Percentiles rank a stretch among this genome's conserved stretches.
phyloP scores from a whole-genome alignment of 2,113 vertebrate species.

The Nansenia antarctica region DNA sequence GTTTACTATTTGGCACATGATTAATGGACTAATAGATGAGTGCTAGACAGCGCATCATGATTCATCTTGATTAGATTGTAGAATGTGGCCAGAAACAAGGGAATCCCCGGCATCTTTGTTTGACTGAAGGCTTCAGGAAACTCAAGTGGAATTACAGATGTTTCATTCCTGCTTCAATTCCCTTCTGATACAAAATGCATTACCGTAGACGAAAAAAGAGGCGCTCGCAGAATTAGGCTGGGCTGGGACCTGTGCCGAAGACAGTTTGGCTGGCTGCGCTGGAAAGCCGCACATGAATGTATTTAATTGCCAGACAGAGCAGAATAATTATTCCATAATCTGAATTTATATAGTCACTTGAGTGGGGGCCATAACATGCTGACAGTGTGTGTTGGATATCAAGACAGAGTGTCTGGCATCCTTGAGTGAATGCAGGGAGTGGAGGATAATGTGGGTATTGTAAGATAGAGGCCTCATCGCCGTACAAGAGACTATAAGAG shows the following conservation, averaged over 20 bases:
- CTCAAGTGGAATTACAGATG: slow-evolving; percentile 50
- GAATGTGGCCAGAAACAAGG: slow-evolving; percentile 8
- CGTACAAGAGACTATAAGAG: slow-evolving; percentile 51
- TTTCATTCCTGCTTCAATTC: slow-evolving; percentile 69
- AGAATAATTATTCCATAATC: slow-evolving; percentile 86
- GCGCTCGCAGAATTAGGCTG: slow-evolving; percentile 81
- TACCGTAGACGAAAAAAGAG: slow-evolving; percentile 79
- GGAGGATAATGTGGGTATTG: slow-evolving; percentile 60
- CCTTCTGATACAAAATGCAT: slow-evolving; percentile 74
- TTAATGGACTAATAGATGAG: slow-evolving; percentile 35
- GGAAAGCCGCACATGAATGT: slow-evolving; percentile 87
- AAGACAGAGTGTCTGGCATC: slow-evolving; percentile 53
- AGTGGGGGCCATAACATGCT: slow-evolving; percentile 58
- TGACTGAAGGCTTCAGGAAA: slow-evolving; percentile 41
- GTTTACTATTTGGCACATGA: slow-evolving; percentile 23
- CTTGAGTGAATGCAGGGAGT: slow-evolving; percentile 37
- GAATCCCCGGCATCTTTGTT: slow-evolving; percentile 26
- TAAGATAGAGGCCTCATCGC: slow-evolving; percentile 48
- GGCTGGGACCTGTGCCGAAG: slow-evolving; percentile 83
- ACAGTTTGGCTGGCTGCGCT: slow-evolving; percentile 84
- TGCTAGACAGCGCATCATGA: slow-evolving; percentile 19
- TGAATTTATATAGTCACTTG: slow-evolving; percentile 69
- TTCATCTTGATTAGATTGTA: slow-evolving; percentile 62
- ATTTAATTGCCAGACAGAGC: slow-evolving; percentile 90
- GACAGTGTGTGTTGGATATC: slow-evolving; percentile 60